Evolutionary conservation across 2,113 vertebrate genomes (phyloP).

Genomic region (Morone saxatilis): DNA sequence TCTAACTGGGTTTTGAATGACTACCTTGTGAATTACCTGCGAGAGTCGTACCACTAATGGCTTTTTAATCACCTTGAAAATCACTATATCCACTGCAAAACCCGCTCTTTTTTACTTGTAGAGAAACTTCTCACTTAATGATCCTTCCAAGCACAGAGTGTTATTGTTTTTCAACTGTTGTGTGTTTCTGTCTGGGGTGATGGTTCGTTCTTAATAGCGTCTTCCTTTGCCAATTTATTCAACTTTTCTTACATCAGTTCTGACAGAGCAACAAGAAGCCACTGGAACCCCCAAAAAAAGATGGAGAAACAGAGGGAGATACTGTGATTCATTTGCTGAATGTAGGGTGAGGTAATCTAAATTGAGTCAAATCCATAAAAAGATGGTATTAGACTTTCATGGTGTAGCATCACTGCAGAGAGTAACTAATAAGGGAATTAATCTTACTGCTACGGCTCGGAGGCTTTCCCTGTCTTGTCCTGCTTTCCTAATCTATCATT

Average conservation of each 20-base stretch:
- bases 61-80: slow-evolving; percentile 85
- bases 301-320: slow-evolving; percentile 24
- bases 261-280: slow-evolving; percentile 44
- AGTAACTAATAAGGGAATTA: slow-evolving; percentile 74
- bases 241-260: slow-evolving; percentile 41
- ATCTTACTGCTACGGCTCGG: slow-evolving; percentile 58
- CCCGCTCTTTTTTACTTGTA: slow-evolving; percentile 46
- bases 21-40: slow-evolving; percentile 83
- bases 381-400: slow-evolving; percentile 63
- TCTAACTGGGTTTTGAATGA: slow-evolving; percentile 80
- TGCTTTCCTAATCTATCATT: slow-evolving; percentile 62
- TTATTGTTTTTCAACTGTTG: slow-evolving; percentile 47
- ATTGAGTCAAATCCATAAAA: slow-evolving; percentile 75
- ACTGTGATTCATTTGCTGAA: slow-evolving; percentile 30
- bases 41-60: slow-evolving; percentile 80
- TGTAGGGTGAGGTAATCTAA: slow-evolving; percentile 53
- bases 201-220: slow-evolving; percentile 30
- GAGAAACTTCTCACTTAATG: slow-evolving; percentile 71
- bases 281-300: slow-evolving; percentile 11
- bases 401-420: slow-evolving; percentile 51
- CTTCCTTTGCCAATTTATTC: slow-evolving; percentile 52
- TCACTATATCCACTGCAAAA: slow-evolving; percentile 65
- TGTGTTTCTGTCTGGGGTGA: slow-evolving; percentile 4
- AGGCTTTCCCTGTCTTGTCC: slow-evolving; percentile 54
- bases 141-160: slow-evolving; percentile 38